Evolutionary conservation across 2,888 invertebrate genomes (phyloP).

Genomic region (Pandemis cinnamomeana): DNA sequence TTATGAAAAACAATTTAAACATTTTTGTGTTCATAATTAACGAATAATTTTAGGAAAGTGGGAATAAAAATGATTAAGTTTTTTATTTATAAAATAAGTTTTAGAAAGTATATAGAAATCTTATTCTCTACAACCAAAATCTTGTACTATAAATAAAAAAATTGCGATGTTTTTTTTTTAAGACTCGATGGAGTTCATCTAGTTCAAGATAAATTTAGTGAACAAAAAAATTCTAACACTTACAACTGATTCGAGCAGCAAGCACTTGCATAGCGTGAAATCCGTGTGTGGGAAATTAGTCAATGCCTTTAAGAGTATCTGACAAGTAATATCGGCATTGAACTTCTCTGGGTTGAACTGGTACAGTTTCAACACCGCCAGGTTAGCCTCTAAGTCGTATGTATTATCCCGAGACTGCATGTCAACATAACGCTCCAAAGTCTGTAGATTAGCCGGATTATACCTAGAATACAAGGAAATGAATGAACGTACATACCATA

Average conservation of each 20-base stretch:
- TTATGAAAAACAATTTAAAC: neutral
- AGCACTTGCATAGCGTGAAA: constrained; percentile 98
- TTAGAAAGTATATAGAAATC: no score
- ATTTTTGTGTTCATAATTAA: neutral
- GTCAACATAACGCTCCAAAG: constrained; percentile 96
- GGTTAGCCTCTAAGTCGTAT: constrained; percentile 98
- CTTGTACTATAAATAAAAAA: no score
- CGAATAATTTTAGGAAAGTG: neutral
- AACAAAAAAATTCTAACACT: constrained; percentile 46
- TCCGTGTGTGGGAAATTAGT: constrained; percentile 99
- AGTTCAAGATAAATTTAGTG: no score
- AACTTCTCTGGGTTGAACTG: constrained; percentile 97
- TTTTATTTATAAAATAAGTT: no score
- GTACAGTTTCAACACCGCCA: constrained; percentile 98
- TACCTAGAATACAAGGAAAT: constrained; percentile 86
- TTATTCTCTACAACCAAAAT: no score
- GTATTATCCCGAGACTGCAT: constrained; percentile 96
- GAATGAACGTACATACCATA: constrained; percentile 36
- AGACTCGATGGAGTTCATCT: no score
- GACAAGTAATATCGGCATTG: constrained; percentile 92
- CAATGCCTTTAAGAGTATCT: constrained; percentile 96
- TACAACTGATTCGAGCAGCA: constrained; percentile 90
- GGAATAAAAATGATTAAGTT: no score
- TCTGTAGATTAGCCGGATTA: constrained; percentile 97
- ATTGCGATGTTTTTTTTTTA: no score